Evolutionary conservation across 2,888 invertebrate species (phyloP).

Genomic region (Pegoplata infirma): DNA sequence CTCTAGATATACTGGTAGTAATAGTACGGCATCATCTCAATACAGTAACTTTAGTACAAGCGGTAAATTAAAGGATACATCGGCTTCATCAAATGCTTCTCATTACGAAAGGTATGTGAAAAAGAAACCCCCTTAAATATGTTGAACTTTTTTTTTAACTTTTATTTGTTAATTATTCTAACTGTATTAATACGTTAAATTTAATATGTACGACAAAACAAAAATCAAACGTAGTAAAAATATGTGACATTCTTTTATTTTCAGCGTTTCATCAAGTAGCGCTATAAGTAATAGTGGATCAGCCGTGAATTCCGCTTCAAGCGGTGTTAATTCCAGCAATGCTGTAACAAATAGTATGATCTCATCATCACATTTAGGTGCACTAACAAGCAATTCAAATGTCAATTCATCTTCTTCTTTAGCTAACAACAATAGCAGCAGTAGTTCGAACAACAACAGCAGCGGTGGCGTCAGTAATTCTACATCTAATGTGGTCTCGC

Average conservation of each 20-base stretch:
- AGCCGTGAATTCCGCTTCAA: constrained; percentile 72
- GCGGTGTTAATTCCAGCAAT: constrained; percentile 61
- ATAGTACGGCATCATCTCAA: constrained; percentile 77
- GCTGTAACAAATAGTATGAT: constrained; percentile 75
- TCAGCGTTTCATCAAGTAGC: constrained; percentile 75
- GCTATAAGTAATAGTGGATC: constrained; percentile 74
- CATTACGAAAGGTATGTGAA: constrained; percentile 78
- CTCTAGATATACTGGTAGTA: constrained; percentile 78
- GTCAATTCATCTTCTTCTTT: constrained; percentile 62
- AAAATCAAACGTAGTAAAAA: background rate
- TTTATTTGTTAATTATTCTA: background rate
- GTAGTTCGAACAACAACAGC: constrained; percentile 62
- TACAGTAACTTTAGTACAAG: constrained; percentile 78
- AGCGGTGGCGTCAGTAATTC: constrained; percentile 69
- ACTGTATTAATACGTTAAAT: background rate
- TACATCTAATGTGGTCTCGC: constrained; percentile 66
- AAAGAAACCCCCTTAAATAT: background rate
- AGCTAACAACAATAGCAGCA: constrained; percentile 68
- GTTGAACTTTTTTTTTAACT: background rate
- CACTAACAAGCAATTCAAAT: constrained; percentile 68
- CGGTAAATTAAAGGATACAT: constrained; percentile 78
- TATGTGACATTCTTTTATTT: no score
- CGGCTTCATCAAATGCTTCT: constrained; percentile 74
- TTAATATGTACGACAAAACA: no score
- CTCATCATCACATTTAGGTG: constrained; percentile 71